A percentile compares a stretch with the other conserved stretches of the same genome.
These are phyloP conservation scores for Hemibagrus wyckioides DNA, from an alignment of 2,113 vertebrate genomes.

Conservation along the genomic window DNA sequence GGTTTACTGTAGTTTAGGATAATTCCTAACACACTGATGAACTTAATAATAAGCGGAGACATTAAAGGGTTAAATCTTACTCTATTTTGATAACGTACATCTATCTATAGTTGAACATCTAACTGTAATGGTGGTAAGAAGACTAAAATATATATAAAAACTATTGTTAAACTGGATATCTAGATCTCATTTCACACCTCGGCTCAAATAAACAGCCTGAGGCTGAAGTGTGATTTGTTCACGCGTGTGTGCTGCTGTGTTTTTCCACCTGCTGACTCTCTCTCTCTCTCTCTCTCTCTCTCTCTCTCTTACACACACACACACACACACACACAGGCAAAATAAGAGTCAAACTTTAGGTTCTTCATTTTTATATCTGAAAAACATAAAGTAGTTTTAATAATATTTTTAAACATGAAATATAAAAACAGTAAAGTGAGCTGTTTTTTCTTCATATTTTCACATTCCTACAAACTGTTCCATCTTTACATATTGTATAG, in stretches of 20 bases:
- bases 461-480: background rate
- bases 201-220: conserved; percentile 65
- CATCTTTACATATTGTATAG: background rate
- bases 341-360: background rate
- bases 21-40: background rate
- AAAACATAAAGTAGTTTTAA: background rate
- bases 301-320: background rate
- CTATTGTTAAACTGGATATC: background rate
- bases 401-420: background rate
- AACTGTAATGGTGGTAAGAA: background rate
- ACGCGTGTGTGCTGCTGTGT: conserved; percentile 69
- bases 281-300: background rate
- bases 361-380: background rate
- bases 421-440: background rate
- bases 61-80: background rate
- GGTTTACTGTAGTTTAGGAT: background rate
- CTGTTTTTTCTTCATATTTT: background rate
- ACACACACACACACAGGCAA: background rate
- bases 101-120: background rate
- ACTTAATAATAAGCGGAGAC: background rate
- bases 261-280: conserved; percentile 61
- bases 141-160: background rate
- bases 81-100: background rate
- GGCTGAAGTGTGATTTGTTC: conserved; percentile 63
- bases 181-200: conserved; percentile 67